A percentile compares a stretch with the other conserved stretches of the same genome.
Conservation (phyloP, 2,888 invertebrate species). For the Chydorus sphaericus region DNA sequence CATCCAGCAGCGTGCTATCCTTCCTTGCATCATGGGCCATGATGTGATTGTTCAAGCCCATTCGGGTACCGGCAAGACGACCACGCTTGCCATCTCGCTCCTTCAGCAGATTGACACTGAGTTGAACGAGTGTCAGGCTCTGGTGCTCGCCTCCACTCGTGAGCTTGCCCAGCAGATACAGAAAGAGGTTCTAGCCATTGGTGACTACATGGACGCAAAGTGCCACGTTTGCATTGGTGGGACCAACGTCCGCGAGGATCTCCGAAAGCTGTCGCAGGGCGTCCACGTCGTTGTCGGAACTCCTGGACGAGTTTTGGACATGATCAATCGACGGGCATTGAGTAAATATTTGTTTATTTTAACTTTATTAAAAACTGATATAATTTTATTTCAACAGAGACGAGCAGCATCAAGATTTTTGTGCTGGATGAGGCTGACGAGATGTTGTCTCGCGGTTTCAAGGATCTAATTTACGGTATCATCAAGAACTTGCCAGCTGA, state of each 20-base stretch:
- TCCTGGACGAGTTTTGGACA: constrained; percentile 93
- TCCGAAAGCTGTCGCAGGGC: constrained; percentile 79
- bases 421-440: constrained; percentile 99
- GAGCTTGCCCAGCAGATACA: constrained; percentile 63
- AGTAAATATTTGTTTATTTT: constrained; percentile 33
- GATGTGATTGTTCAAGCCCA: constrained; percentile 99
- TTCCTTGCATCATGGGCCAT: constrained; percentile 86
- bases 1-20: constrained; percentile 97
- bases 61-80: constrained; percentile 98
- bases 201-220: constrained; percentile 94
- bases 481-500: constrained; percentile 72
- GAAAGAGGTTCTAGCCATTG: constrained; percentile 75
- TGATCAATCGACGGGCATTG: constrained; percentile 84
- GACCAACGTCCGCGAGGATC: constrained; percentile 95
- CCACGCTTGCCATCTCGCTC: constrained; percentile 97
- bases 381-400: constrained; percentile 29
- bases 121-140: constrained; percentile 70
- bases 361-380: too few species aligned
- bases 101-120: constrained; percentile 88
- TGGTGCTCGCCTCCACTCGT: constrained; percentile 92
- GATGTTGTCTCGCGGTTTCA: constrained; percentile 98
- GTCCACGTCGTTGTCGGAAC: constrained; percentile 98
- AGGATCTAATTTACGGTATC: constrained; percentile 98
- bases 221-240: constrained; percentile 99
- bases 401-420: constrained; percentile 84